Percentiles rank a stretch among this genome's conserved stretches.
Conservation (phyloP, 1,140 invertebrate species). For the Chelonus insularis region DNA sequence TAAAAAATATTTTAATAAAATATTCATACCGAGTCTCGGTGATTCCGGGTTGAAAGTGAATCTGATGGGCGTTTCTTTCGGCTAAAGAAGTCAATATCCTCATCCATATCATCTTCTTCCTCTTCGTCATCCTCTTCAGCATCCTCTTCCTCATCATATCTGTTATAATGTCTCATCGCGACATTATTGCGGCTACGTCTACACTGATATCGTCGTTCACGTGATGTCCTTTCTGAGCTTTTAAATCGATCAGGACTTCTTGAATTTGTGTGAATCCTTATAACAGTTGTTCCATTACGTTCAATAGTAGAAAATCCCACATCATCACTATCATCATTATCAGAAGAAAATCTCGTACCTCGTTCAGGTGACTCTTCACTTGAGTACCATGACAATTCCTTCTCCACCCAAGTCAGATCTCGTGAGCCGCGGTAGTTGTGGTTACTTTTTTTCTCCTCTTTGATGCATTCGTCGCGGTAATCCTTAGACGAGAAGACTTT, state of each 20-base stretch:
- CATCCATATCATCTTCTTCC: conserved; percentile 29
- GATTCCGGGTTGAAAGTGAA: conserved; percentile 47
- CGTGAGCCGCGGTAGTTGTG: conserved; percentile 11
- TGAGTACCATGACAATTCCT: conserved; percentile 18
- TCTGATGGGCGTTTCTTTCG: conserved; percentile 28
- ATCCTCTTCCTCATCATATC: conserved; percentile 23
- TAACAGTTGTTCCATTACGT: conserved; percentile 42
- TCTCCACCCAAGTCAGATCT: conserved; percentile 18
- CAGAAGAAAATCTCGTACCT: conserved; percentile 4
- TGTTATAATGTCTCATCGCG: conserved; percentile 19
- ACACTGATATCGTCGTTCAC: conserved; percentile 24
- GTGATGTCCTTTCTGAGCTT: not conserved
- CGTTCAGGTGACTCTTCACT: conserved; percentile 33
- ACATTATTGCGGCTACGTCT: conserved; percentile 27
- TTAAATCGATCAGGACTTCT: conserved; percentile 24
- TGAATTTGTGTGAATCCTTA: conserved; percentile 38
- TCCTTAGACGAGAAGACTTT: conserved; percentile 10
- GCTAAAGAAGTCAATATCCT: conserved; percentile 17
- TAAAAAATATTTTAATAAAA: conserved; percentile 3
- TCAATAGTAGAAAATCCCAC: conserved; percentile 34
- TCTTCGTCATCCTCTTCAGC: conserved; percentile 14
- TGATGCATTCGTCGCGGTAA: conserved; percentile 16
- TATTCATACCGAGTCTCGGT: conserved; percentile 52
- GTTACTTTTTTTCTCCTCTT: not conserved
- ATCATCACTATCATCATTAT: conserved; percentile 25